A percentile compares a stretch with the other conserved stretches of the same genome.
Evolutionary conservation across 2,113 vertebrate genomes (phyloP).

Genomic region (Isichthys henryi): DNA sequence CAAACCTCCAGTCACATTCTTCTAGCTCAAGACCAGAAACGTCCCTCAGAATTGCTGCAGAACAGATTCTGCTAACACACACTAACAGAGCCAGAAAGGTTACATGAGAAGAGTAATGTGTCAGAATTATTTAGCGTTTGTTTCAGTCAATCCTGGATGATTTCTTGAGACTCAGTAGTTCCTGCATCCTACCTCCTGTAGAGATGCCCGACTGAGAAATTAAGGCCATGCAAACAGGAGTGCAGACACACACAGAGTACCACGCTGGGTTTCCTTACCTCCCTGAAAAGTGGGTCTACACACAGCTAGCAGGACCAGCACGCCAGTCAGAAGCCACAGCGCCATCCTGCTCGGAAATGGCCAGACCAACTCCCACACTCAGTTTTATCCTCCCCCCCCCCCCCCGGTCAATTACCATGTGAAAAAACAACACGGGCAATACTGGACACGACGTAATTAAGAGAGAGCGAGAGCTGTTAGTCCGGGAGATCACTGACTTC

Average conservation of each 20-base stretch:
- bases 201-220: not conserved
- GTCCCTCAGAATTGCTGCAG: not conserved
- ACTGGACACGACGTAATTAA: slow-evolving; percentile 69
- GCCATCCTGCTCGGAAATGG: slow-evolving; percentile 76
- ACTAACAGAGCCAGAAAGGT: not conserved
- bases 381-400: slow-evolving; percentile 81
- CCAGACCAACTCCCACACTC: slow-evolving; percentile 61
- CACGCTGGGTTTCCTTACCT: slow-evolving; percentile 65
- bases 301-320: slow-evolving; percentile 67
- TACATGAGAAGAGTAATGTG: not conserved
- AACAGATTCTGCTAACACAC: not conserved
- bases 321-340: slow-evolving; percentile 64
- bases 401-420: slow-evolving; percentile 59
- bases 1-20: not conserved
- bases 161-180: not conserved
- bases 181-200: not conserved
- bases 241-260: not conserved
- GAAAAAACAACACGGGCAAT: slow-evolving; percentile 52
- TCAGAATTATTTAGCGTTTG: not conserved
- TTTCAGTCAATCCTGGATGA: not conserved
- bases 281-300: slow-evolving; percentile 76
- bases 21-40: not conserved
- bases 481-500: slow-evolving; percentile 57
- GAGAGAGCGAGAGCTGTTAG: slow-evolving; percentile 50
- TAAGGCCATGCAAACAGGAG: not conserved